These are phyloP conservation scores for Garrulus glandarius DNA, from an alignment of 2,797 vertebrate species.

Conservation along the genomic window DNA sequence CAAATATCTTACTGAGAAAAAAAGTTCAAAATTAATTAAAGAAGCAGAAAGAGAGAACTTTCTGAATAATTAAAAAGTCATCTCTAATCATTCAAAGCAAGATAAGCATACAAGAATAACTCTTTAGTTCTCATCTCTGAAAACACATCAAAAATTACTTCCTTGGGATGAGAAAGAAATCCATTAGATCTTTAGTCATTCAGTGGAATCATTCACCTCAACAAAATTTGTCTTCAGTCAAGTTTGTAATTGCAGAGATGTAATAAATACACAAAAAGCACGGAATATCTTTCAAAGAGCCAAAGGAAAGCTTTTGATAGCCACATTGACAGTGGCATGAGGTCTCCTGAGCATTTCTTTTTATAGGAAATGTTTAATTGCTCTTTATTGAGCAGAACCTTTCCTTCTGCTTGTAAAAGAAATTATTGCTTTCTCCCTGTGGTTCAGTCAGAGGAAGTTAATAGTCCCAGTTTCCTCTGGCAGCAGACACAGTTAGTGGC, in stretches of 20 bases:
- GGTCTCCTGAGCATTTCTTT: constrained; percentile 45
- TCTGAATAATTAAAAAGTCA: not conserved
- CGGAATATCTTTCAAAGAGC: not conserved
- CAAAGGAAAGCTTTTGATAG: not conserved
- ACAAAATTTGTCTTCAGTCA: not conserved
- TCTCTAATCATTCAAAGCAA: not conserved
- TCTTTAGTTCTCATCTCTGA: not conserved
- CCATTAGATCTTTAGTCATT: not conserved
- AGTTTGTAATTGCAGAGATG: not conserved
- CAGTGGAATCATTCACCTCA: not conserved
- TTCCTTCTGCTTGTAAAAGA: constrained; percentile 72
- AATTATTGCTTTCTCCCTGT: constrained; percentile 53
- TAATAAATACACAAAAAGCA: not conserved
- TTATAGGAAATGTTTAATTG: constrained; percentile 72
- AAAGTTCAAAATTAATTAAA: not conserved
- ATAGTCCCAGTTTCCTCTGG: constrained; percentile 63
- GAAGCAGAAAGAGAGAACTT: not conserved
- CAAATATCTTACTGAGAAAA: not conserved
- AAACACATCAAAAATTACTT: not conserved
- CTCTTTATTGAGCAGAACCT: constrained; percentile 74
- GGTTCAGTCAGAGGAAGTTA: constrained; percentile 65
- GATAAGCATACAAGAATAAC: not conserved
- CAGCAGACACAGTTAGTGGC: constrained; percentile 61
- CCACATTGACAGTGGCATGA: not conserved
- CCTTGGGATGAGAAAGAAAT: not conserved